phyloP scores from a whole-genome alignment of 2,113 vertebrate species.

The Sardina pilchardus region DNA sequence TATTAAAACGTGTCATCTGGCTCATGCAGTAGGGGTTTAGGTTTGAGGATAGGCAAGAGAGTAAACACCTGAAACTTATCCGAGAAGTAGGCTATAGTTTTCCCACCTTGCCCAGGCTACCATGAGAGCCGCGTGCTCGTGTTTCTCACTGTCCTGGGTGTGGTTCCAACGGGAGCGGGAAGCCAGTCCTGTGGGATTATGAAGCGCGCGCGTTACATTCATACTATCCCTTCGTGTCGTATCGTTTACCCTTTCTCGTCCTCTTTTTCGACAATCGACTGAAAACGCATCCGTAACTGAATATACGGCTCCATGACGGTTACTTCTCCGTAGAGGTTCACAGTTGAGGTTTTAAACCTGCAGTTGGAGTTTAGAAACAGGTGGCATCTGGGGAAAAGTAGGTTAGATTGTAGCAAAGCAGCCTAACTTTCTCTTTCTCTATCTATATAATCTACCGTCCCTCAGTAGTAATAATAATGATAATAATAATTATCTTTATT shows the following conservation, averaged over 20 bases:
- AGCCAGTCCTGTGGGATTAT: slow-evolving; percentile 73
- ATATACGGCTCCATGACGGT: slow-evolving; percentile 62
- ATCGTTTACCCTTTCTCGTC: slow-evolving; percentile 70
- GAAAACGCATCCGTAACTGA: slow-evolving; percentile 72
- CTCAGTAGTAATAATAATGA: neutral
- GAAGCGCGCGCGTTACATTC: slow-evolving; percentile 58
- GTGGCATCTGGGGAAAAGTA: slow-evolving; percentile 38
- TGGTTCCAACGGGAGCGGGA: slow-evolving; percentile 70
- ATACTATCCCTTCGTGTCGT: slow-evolving; percentile 72
- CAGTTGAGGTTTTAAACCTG: slow-evolving; percentile 39
- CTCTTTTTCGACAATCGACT: slow-evolving; percentile 71
- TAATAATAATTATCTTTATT: no score
- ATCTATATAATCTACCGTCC: no score
- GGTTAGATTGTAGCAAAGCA: neutral
- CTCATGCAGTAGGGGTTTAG: slow-evolving; percentile 10
- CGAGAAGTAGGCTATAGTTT: slow-evolving; percentile 46
- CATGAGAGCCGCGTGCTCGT: slow-evolving; percentile 54
- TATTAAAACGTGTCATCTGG: slow-evolving; percentile 40
- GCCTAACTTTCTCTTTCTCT: neutral
- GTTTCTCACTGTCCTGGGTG: slow-evolving; percentile 72
- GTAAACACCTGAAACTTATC: slow-evolving; percentile 45
- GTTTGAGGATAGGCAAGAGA: neutral
- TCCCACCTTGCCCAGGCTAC: slow-evolving; percentile 52
- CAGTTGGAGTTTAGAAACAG: slow-evolving; percentile 25
- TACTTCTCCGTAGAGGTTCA: slow-evolving; percentile 59